These are phyloP conservation scores for Buphagus erythrorhynchus DNA, from an alignment of 2,797 vertebrate genomes.

Conservation along the genomic window DNA sequence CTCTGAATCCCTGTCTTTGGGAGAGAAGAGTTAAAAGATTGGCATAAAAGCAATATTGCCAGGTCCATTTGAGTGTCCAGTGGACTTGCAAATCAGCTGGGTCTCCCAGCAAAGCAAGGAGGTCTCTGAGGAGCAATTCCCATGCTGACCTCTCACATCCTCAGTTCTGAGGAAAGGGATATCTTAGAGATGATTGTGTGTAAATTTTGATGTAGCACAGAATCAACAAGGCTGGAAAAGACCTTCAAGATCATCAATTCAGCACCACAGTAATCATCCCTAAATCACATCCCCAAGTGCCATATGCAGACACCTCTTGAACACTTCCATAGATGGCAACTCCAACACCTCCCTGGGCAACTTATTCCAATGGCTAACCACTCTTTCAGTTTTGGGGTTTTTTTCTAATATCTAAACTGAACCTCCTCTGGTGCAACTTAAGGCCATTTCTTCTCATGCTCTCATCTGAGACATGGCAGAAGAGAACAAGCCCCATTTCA, in stretches of 20 bases:
- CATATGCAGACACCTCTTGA: background rate
- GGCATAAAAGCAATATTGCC: background rate
- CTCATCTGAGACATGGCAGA: background rate
- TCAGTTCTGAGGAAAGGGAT: background rate
- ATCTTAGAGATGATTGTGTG: background rate
- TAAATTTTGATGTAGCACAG: background rate
- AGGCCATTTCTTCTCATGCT: background rate
- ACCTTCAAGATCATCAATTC: background rate
- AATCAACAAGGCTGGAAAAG: background rate
- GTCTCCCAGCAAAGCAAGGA: background rate
- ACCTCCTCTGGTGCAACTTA: background rate
- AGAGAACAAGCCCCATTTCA: background rate
- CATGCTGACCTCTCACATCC: background rate
- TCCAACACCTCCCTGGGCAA: background rate
- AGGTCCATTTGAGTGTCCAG: background rate
- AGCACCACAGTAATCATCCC: background rate
- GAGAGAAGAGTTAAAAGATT: background rate
- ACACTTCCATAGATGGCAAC: background rate
- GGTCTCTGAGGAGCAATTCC: background rate
- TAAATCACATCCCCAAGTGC: background rate
- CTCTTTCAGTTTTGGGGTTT: fast-evolving
- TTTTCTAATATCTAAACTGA: background rate
- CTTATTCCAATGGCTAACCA: background rate
- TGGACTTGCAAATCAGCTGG: background rate
- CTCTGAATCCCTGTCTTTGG: background rate